Conservation (phyloP, 2,797 vertebrate species). For the Manis crassicaudata region DNA sequence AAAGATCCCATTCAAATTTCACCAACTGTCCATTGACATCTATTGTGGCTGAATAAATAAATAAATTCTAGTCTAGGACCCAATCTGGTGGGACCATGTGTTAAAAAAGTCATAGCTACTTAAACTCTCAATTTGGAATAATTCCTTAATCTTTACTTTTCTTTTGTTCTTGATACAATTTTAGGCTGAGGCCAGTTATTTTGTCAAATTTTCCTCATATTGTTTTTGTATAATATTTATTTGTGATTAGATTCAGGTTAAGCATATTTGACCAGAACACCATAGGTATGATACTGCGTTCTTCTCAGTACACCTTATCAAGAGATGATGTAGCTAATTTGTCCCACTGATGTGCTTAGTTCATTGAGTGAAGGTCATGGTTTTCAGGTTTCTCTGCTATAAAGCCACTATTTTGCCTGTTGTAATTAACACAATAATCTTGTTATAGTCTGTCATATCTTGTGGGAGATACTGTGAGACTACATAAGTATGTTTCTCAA, state of each 20-base stretch:
- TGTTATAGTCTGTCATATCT: background rate
- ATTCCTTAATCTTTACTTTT: background rate
- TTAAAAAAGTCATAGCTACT: background rate
- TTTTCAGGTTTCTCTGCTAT: background rate
- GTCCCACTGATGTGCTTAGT: background rate
- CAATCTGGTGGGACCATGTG: background rate
- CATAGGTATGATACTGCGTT: background rate
- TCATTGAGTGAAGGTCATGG: background rate
- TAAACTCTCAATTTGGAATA: background rate
- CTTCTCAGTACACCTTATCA: background rate
- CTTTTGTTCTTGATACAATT: background rate
- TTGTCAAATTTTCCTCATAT: background rate
- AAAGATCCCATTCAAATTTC: background rate
- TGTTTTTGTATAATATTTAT: background rate
- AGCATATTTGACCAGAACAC: background rate
- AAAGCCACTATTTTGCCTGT: background rate
- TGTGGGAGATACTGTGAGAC: background rate
- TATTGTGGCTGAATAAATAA: background rate
- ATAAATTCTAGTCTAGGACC: background rate
- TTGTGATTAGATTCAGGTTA: background rate
- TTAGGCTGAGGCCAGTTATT: background rate
- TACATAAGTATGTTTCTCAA: background rate
- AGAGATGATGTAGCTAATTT: background rate
- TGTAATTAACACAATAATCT: background rate
- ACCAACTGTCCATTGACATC: background rate